Evolutionary conservation across 2,113 vertebrate genomes (phyloP).

Genomic region (Semnornis frantzii): DNA sequence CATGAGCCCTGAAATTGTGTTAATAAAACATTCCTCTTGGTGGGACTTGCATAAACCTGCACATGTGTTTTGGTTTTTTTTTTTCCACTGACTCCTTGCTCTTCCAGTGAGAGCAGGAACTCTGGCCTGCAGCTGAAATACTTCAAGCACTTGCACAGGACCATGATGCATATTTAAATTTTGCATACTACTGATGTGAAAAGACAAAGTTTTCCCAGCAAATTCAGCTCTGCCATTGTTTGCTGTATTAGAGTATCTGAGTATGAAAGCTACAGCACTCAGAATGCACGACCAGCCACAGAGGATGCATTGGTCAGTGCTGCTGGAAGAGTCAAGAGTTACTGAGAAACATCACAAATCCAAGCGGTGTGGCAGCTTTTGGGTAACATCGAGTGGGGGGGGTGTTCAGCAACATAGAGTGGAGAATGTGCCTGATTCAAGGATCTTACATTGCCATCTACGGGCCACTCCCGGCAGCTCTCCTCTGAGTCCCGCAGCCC

Average conservation of each 20-base stretch:
- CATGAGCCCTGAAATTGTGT: background rate
- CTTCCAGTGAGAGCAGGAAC: background rate
- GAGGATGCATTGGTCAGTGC: background rate
- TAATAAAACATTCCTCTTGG: background rate
- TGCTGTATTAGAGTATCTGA: background rate
- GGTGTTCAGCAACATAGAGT: rapidly evolving
- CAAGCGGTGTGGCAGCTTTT: rapidly evolving
- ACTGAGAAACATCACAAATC: rapidly evolving
- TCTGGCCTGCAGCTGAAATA: background rate
- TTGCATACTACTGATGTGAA: background rate
- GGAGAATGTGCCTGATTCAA: rapidly evolving
- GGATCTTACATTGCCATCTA: constrained; percentile 59
- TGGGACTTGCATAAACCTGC: background rate
- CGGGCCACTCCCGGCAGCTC: background rate
- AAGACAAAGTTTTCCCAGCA: background rate
- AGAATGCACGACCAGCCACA: background rate
- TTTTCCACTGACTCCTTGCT: background rate
- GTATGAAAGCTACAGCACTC: background rate
- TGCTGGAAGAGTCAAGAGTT: background rate
- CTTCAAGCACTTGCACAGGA: background rate
- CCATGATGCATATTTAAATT: background rate
- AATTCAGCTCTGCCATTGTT: background rate
- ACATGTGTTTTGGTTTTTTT: too few relatives aligned
- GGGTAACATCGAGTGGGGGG: rapidly evolving
- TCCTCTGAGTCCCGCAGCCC: rapidly evolving